Conservation (phyloP, 2,888 invertebrate species). For the Aporophyla lueneburgensis region DNA sequence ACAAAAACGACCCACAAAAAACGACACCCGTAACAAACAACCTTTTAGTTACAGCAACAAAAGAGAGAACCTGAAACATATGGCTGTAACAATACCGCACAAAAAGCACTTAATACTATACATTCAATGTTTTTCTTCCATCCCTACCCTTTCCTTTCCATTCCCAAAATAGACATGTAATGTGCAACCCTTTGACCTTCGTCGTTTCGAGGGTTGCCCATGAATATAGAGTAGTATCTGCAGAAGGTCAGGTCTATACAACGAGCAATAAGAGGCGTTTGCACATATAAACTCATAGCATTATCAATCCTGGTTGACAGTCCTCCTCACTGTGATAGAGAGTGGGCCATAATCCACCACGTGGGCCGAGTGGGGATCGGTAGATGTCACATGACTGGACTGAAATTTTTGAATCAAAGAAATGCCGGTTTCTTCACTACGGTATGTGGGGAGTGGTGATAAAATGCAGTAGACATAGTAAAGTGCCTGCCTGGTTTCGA, state of each 20-base stretch:
- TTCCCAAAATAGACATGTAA: conserved; percentile 44
- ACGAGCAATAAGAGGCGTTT: fast-evolving
- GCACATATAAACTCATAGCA: too few relatives aligned
- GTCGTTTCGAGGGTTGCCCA: conserved; percentile 31
- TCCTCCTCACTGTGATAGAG: too few relatives aligned
- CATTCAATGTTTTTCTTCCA: conserved; percentile 49
- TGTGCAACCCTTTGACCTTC: conserved; percentile 52
- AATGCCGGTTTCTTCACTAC: too few relatives aligned
- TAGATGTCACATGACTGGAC: too few relatives aligned
- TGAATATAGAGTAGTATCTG: background rate
- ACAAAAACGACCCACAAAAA: background rate
- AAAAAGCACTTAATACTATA: conserved; percentile 53
- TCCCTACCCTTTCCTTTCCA: conserved; percentile 33
- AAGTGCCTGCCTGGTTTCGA: too few relatives aligned
- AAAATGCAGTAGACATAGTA: too few relatives aligned
- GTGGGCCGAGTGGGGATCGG: too few relatives aligned
- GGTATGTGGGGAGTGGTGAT: too few relatives aligned
- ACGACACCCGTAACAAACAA: conserved; percentile 9
- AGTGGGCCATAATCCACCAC: too few relatives aligned
- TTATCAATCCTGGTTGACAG: too few relatives aligned
- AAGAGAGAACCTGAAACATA: conserved; percentile 29
- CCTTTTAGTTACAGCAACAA: conserved; percentile 44
- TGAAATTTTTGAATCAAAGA: too few relatives aligned
- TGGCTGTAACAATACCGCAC: conserved; percentile 49
- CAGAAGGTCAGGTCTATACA: background rate